Base-by-base conservation (phyloP, 2,113 vertebrate species). In the Lagopus muta region DNA sequence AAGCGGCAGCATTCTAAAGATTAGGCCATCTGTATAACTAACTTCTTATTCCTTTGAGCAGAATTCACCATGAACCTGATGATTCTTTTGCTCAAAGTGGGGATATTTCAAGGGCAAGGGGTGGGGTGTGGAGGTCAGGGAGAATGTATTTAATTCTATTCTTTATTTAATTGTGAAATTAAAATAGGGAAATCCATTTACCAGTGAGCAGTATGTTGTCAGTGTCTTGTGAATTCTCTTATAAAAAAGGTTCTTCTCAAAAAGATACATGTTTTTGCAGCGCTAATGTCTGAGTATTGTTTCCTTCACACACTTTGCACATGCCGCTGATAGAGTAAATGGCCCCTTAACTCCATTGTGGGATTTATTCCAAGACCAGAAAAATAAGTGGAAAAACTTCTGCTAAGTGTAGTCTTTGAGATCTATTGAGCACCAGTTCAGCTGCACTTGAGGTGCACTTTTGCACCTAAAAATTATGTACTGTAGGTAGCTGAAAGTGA, bases 221-320 rank as follows among this genome's bases (percentile, higher is more conserved):
- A 38, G 20, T 25, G 30, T 47, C 67, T 52, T 69, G 52, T 32
- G 11, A 57, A 58, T 25, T 36, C 42, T 10, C 40, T 57, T 17
- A 13, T 47, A 20, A 47, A 47, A 47, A 69, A 69, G 14, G 3
- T 67, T 57, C 12, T 43, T 66, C 13, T 45, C 45, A 57, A 58
- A 57, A 60, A 54, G 16, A 4, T 36, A 5, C 13, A 11, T 58
- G 16, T 50, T 24, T 47, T 72, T 73, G 17, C 47, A 64, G 11
- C 4, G 18, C 16, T 19, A 54, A 2, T 0, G 3, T 36, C 13
- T 58, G 8, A 4, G 1, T 3, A 0, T 30, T 18, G 13, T 72
- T 93, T 81, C 3, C 24, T 55, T 32, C 0, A 0, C 58, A 11
- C 30, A 27, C 66, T 84, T 74, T 43, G 38, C 34, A 0, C 14